Evolutionary conservation across 2,888 invertebrate species (phyloP).

Genomic region (Punctoribates punctum): DNA sequence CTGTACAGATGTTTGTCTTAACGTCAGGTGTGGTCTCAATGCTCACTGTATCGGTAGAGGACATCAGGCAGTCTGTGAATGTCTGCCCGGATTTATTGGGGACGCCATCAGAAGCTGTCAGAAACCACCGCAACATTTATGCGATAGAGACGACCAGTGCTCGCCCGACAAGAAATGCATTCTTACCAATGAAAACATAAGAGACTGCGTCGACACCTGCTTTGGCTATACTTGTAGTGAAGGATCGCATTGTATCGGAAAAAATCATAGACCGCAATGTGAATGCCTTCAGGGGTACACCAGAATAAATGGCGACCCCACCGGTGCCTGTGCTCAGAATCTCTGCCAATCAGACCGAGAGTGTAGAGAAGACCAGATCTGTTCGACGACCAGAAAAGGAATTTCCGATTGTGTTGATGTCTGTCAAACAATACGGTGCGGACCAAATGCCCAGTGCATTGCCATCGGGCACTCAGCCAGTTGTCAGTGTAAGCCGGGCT

Average conservation of each 20-base stretch:
- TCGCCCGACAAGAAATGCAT: slow-evolving; percentile 68
- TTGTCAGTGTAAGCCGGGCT: slow-evolving; percentile 64
- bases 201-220: slow-evolving; percentile 65
- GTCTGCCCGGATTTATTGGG: slow-evolving; percentile 75
- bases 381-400: slow-evolving; percentile 55
- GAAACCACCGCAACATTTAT: slow-evolving; percentile 53
- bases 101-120: slow-evolving; percentile 73
- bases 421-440: slow-evolving; percentile 84
- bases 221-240: slow-evolving; percentile 67
- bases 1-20: slow-evolving; percentile 49
- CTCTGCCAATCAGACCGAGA: slow-evolving; percentile 46
- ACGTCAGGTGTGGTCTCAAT: slow-evolving; percentile 50
- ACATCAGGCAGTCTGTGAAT: slow-evolving; percentile 76
- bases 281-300: slow-evolving; percentile 76
- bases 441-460: slow-evolving; percentile 80
- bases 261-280: slow-evolving; percentile 83
- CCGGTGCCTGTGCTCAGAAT: slow-evolving; percentile 51
- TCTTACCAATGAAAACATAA: slow-evolving; percentile 43
- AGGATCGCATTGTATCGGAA: slow-evolving; percentile 80
- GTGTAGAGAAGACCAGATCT: slow-evolving; percentile 47
- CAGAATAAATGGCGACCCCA: slow-evolving; percentile 66
- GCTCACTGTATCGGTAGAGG: slow-evolving; percentile 61
- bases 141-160: slow-evolving; percentile 69
- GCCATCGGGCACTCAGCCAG: slow-evolving; percentile 46
- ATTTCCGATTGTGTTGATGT: slow-evolving; percentile 70